phyloP scores from a whole-genome alignment of 2,797 vertebrate species.

The Paratrypauchen microcephalus region DNA sequence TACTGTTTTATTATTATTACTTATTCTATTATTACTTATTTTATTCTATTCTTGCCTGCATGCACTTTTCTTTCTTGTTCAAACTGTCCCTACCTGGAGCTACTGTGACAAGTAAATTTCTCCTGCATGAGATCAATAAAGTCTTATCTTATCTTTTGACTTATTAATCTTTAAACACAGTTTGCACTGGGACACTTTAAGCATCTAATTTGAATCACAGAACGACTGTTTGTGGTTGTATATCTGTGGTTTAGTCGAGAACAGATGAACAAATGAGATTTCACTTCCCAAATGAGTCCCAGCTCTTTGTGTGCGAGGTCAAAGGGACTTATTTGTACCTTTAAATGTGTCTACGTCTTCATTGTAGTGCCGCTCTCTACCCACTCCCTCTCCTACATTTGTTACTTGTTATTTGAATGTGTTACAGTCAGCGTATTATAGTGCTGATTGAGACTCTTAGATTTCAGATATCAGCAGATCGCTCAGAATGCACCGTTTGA shows the following conservation, averaged over 20 bases:
- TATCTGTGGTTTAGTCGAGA: conserved; percentile 38
- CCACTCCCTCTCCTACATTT: conserved; percentile 44
- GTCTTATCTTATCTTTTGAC: too few species aligned
- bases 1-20: too few species aligned
- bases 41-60: too few species aligned
- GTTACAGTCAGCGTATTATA: conserved; percentile 42
- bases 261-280: conserved; percentile 51
- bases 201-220: conserved; percentile 35
- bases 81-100: too few species aligned
- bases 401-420: conserved; percentile 48
- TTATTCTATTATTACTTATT: too few species aligned
- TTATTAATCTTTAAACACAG: too few species aligned
- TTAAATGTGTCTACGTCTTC: conserved; percentile 27
- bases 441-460: conserved; percentile 19
- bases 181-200: conserved; percentile 14
- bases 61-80: too few species aligned
- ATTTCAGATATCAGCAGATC: conserved; percentile 25
- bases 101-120: too few species aligned
- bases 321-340: conserved; percentile 27
- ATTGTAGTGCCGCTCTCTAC: conserved; percentile 34
- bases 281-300: conserved; percentile 35
- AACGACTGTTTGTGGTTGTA: conserved; percentile 31
- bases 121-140: too few species aligned
- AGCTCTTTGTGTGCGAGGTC: conserved; percentile 42
- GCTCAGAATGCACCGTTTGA: not conserved